A percentile compares a stretch with the other conserved stretches of the same genome.
phyloP scores from a whole-genome alignment of 2,113 vertebrate genomes.

The Dendropsophus ebraccatus region DNA sequence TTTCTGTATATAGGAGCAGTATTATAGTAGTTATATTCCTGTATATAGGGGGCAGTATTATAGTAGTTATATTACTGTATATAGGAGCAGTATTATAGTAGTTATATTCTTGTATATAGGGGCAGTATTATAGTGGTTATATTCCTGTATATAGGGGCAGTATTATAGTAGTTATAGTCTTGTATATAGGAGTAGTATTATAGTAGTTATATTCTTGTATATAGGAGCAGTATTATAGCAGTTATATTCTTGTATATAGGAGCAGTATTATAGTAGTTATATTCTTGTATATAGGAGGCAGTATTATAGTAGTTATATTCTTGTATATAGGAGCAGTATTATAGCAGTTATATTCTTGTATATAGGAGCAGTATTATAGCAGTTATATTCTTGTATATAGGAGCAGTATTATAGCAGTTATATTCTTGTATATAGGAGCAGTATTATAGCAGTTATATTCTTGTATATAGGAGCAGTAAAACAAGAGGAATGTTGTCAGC shows the following conservation, averaged over 20 bases:
- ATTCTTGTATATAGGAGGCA: constrained; percentile 1
- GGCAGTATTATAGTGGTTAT: too few relatives aligned
- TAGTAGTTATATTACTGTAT: constrained; percentile 5
- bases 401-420: constrained; percentile 3
- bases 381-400: constrained; percentile 5
- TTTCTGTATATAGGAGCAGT: not conserved
- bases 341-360: constrained; percentile 7
- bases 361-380: not conserved
- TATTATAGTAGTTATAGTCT: too few relatives aligned
- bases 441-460: constrained; percentile 7
- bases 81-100: constrained; percentile 9
- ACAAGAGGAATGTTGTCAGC: too few relatives aligned
- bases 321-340: not conserved
- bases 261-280: not conserved
- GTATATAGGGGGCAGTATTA: not conserved
- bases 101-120: not conserved
- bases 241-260: constrained; percentile 7
- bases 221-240: not conserved
- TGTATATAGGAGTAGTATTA: not conserved
- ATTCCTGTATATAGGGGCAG: too few relatives aligned
- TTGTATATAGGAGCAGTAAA: not conserved
- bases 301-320: constrained; percentile 17
- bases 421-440: constrained; percentile 5
- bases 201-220: not conserved
- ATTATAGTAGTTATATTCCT: constrained; percentile 5